A percentile compares a stretch with the other conserved stretches of the same genome.
These are phyloP conservation scores for Theretra japonica DNA, from an alignment of 2,888 invertebrate genomes.

Conservation along the genomic window DNA sequence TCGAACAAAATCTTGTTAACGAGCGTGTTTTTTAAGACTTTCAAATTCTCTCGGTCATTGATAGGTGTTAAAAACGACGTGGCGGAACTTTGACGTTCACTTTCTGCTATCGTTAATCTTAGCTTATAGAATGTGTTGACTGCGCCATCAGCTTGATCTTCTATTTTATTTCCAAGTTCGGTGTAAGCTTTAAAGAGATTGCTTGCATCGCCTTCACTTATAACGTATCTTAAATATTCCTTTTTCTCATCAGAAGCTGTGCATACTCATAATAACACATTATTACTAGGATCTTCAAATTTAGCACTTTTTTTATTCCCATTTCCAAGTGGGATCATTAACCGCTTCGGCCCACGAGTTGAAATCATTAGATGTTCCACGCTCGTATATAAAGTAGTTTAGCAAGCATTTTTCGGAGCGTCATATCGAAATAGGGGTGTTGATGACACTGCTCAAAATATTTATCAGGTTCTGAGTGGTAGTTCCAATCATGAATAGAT, in stretches of 20 bases:
- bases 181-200: constrained; percentile 55
- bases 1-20: constrained; percentile 50
- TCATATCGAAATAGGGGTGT: constrained; percentile 30
- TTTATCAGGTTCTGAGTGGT: constrained; percentile 54
- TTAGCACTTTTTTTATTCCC: constrained; percentile 75
- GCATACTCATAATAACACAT: too few relatives aligned
- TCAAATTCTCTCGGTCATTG: constrained; percentile 51
- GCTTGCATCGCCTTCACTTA: constrained; percentile 44
- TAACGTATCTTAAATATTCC: constrained; percentile 44
- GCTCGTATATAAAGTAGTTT: constrained; percentile 79
- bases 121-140: constrained; percentile 53
- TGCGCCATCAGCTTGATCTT: constrained; percentile 53
- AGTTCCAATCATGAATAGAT: constrained; percentile 42
- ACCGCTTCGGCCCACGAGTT: constrained; percentile 76
- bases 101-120: constrained; percentile 46
- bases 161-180: constrained; percentile 64
- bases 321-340: constrained; percentile 80
- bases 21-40: constrained; percentile 49
- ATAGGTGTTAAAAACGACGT: constrained; percentile 58
- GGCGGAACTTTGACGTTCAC: constrained; percentile 70
- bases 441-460: constrained; percentile 41
- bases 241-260: constrained; percentile 38
- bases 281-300: constrained; percentile 41
- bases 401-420: constrained; percentile 84
- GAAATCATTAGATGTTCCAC: constrained; percentile 56